phyloP scores from a whole-genome alignment of 2,888 invertebrate species.

The Tigriopus californicus region DNA sequence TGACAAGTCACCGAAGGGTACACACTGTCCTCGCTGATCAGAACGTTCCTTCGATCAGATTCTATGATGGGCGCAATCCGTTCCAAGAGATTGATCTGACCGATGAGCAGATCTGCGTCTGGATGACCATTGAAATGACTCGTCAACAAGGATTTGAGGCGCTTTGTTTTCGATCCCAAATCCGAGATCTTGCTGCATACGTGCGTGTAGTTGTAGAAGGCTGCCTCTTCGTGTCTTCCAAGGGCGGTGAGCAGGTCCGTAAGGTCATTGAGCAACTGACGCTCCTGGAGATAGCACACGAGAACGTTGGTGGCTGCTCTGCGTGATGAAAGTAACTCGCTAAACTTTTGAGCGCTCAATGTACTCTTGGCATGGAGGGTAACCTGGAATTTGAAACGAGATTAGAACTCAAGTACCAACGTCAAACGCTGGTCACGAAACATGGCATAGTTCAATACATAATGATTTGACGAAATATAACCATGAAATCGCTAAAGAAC shows the following conservation, averaged over 20 bases:
- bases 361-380: neutral
- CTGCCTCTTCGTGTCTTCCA: constrained; percentile 9
- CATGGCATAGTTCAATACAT: too few species aligned
- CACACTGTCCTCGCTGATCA: neutral
- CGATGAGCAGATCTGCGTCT: constrained; percentile 1
- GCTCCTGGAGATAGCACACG: constrained; percentile 2
- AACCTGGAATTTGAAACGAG: too few species aligned
- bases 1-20: neutral
- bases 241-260: constrained; percentile 7
- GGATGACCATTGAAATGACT: neutral
- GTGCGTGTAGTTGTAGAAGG: neutral
- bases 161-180: neutral
- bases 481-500: too few species aligned
- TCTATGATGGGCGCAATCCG: neutral
- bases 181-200: neutral
- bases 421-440: too few species aligned
- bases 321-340: neutral
- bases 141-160: constrained; percentile 3
- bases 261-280: neutral
- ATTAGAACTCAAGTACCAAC: too few species aligned
- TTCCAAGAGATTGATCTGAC: constrained; percentile 1
- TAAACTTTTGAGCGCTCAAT: neutral
- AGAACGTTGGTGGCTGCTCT: constrained; percentile 4
- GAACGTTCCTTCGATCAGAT: neutral
- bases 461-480: too few species aligned